Conservation (phyloP, 1,140 invertebrate genomes). For the Apis dorsata region DNA sequence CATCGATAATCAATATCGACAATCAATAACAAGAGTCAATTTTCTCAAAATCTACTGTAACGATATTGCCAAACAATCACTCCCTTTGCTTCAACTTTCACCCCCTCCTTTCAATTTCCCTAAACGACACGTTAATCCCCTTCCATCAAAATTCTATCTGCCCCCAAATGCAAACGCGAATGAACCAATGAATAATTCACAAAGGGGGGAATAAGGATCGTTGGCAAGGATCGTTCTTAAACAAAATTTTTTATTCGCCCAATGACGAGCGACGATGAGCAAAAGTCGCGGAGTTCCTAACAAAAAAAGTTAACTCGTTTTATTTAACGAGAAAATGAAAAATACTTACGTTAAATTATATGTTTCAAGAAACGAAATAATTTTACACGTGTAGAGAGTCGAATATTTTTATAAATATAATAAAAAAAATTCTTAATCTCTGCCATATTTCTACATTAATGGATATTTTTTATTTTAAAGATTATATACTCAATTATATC, state of each 20-base stretch:
- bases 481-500: too few relatives aligned
- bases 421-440: too few relatives aligned
- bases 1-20: not conserved
- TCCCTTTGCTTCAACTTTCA: not conserved
- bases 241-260: conserved; percentile 4
- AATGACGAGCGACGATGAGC: not conserved
- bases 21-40: not conserved
- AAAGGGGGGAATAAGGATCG: not conserved
- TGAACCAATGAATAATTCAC: conserved; percentile 7
- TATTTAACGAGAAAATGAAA: too few relatives aligned
- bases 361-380: too few relatives aligned
- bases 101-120: not conserved
- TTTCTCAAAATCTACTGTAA: not conserved
- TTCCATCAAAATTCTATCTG: conserved; percentile 7
- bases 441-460: too few relatives aligned
- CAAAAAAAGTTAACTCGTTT: too few relatives aligned
- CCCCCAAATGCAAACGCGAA: not conserved
- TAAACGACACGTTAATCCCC: not conserved
- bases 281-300: not conserved
- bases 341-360: too few relatives aligned
- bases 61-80: not conserved
- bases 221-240: not conserved
- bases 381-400: too few relatives aligned
- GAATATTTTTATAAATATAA: too few relatives aligned
- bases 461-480: too few relatives aligned